These are phyloP conservation scores for Anguilla marmorata DNA, from an alignment of 2,797 vertebrate genomes.

Conservation along the genomic window DNA sequence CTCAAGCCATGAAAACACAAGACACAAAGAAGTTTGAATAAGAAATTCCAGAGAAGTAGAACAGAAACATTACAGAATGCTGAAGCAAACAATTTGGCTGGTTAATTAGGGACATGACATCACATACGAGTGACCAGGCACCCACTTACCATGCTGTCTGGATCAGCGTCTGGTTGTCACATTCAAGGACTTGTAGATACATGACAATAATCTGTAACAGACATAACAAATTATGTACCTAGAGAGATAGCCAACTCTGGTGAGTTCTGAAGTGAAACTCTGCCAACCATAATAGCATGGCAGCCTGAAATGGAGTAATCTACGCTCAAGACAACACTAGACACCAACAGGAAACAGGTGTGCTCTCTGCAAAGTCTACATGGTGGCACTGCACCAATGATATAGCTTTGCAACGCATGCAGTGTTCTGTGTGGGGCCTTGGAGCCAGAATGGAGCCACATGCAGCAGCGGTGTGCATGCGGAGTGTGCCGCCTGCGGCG, in stretches of 20 bases:
- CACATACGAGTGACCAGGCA: conserved; percentile 43
- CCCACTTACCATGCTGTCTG: conserved; percentile 98
- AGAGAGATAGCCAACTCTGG: background rate
- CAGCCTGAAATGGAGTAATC: background rate
- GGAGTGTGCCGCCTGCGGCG: background rate
- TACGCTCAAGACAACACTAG: conserved; percentile 25
- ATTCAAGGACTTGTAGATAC: conserved; percentile 99
- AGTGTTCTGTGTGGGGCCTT: background rate
- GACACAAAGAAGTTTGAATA: conserved; percentile 60
- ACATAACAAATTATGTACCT: conserved; percentile 29
- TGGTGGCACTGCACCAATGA: background rate
- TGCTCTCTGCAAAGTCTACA: conserved; percentile 12
- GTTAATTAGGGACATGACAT: conserved; percentile 60
- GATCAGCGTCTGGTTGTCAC: conserved; percentile 97
- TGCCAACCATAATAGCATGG: background rate
- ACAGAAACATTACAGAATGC: conserved; percentile 58
- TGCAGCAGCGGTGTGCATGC: background rate
- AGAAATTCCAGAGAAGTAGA: conserved; percentile 57
- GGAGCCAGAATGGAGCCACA: background rate
- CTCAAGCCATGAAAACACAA: conserved; percentile 65
- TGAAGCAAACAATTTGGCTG: conserved; percentile 56
- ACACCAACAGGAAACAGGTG: conserved; percentile 9
- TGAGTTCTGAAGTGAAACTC: background rate
- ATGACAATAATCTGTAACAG: conserved; percentile 91
- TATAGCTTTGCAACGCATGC: background rate